Conservation (phyloP, 2,888 invertebrate species). For the Eutolmus rufibarbis region DNA sequence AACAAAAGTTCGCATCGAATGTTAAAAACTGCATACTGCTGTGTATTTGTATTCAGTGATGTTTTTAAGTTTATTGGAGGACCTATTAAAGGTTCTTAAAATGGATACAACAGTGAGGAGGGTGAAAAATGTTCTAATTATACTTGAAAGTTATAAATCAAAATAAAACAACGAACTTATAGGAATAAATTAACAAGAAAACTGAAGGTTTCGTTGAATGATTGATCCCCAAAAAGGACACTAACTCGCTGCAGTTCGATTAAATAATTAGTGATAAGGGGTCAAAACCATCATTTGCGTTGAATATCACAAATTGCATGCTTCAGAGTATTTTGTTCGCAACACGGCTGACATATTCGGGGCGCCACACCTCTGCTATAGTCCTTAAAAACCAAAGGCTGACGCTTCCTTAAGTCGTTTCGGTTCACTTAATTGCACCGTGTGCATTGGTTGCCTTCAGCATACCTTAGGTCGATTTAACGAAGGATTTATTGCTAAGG, state of each 20-base stretch:
- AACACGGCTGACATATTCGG: neutral
- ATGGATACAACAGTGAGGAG: neutral
- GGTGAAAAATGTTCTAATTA: neutral
- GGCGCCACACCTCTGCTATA: neutral
- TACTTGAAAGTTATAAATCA: neutral
- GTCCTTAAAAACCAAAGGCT: neutral
- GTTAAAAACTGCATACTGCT: conserved; percentile 36
- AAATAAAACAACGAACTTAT: conserved; percentile 16
- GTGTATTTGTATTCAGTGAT: conserved; percentile 23
- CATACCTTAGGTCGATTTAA: neutral
- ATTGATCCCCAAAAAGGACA: neutral
- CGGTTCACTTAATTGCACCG: neutral
- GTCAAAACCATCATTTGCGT: neutral
- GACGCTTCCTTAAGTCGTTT: neutral
- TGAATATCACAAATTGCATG: conserved; percentile 27
- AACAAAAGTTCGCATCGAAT: conserved; percentile 24
- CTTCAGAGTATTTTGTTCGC: conserved; percentile 30
- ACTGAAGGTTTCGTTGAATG: conserved; percentile 10
- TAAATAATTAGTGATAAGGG: neutral
- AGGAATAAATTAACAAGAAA: conserved; percentile 24
- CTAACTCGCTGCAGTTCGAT: neutral
- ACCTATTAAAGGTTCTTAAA: neutral
- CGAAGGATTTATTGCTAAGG: neutral
- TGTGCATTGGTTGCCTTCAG: neutral
- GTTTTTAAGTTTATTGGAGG: neutral